Base-by-base conservation (phyloP, 2,797 vertebrate species). In the Linurgus olivaceus region DNA sequence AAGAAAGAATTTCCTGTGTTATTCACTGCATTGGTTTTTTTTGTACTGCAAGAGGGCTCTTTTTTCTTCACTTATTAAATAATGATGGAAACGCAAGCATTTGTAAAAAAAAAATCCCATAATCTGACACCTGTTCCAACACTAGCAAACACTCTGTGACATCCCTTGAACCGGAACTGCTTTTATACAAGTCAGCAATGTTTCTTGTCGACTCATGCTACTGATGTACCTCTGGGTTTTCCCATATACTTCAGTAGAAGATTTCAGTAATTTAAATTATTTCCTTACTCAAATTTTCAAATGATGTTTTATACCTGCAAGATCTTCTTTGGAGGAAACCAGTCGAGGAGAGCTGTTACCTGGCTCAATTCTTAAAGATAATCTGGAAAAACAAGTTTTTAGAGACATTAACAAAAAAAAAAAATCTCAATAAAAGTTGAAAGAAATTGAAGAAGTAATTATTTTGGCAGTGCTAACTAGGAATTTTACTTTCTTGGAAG, bases 261-360 rank as follows among this genome's bases (percentile, higher is more conserved):
- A 81, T 37, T 82, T 80, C 28, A 70, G 61, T 57, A 92, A 87
- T 15, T 38, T 47, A 45, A 84, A 78, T 70, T 20, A 78, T 38
- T 90, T 87, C 58, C 68, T 92, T 78, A 88, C 37, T 91, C n/a
- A 65, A 74, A 55, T 77, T 93, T 91, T 90, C 37, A 94, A 90
- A 88, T 54, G 2, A 80, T 45, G 20, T 88, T 83, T 73, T 66
- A 80, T 98, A 99, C 99, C 99, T 98, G 99, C 98, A 58, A 99
- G 97, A 93, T 99, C 99, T 98, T 99, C 99, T 97, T 99, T 99
- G 79, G 99, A 99, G 37, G 99, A 99, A 85, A 98, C 98, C n/a
- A 99, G 98, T 80, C 99, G 98, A 33, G 99, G 99, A 50, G 99
- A 99, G 94, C 98, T 99, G 97, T 98, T 99, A 91, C 99, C 99